Conservation (phyloP, 2,888 invertebrate genomes). For the Oligia fasciuncula region DNA sequence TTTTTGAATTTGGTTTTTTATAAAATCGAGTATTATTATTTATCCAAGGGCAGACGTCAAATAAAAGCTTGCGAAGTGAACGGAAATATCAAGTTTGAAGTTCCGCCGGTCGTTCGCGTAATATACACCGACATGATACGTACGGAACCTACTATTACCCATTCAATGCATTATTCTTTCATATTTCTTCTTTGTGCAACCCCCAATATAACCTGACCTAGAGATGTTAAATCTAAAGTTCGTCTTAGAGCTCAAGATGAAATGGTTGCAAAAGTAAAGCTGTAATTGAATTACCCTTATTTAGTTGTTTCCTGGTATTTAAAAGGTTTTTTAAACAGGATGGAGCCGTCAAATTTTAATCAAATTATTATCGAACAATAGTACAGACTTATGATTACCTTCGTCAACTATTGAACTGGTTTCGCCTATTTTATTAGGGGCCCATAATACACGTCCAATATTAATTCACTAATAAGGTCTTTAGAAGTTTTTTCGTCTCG, state of each 20-base stretch:
- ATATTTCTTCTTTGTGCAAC: constrained; percentile 65
- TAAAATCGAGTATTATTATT: constrained; percentile 25
- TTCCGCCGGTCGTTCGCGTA: constrained; percentile 76
- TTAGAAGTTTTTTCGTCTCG: constrained; percentile 45
- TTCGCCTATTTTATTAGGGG: constrained; percentile 55
- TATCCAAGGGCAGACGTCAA: constrained; percentile 20
- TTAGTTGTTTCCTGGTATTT: constrained; percentile 81
- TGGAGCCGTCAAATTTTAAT: constrained; percentile 87
- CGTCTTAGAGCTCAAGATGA: constrained; percentile 64
- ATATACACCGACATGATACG: constrained; percentile 84
- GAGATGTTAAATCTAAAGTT: constrained; percentile 6
- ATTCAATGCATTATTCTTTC: constrained; percentile 69
- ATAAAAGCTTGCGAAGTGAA: constrained; percentile 58
- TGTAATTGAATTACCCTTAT: constrained; percentile 84
- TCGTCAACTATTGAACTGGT: constrained; percentile 62
- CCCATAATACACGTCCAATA: constrained; percentile 40
- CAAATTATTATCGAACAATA: constrained; percentile 82
- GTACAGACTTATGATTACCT: constrained; percentile 81
- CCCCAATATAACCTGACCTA: constrained; percentile 53
- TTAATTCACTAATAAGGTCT: constrained; percentile 54
- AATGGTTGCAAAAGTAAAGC: constrained; percentile 66
- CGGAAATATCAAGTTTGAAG: constrained; percentile 85
- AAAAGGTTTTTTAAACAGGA: constrained; percentile 77
- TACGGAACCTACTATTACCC: constrained; percentile 79
- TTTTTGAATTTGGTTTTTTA: neutral